These are phyloP conservation scores for Muraenolepis orangiensis DNA, from an alignment of 2,797 vertebrate genomes.

Conservation along the genomic window DNA sequence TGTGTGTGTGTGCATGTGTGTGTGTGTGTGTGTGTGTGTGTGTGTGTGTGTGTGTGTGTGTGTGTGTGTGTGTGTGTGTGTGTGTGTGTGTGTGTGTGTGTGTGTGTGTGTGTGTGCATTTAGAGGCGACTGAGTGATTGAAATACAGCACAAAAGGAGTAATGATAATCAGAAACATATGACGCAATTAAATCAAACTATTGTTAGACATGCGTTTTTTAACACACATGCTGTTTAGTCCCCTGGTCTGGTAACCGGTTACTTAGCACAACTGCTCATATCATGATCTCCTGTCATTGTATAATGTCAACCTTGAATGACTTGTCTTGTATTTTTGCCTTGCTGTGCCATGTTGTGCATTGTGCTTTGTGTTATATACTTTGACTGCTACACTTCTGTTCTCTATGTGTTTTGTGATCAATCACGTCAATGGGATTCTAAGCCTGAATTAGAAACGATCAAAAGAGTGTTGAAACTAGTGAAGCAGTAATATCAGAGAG, in stretches of 20 bases:
- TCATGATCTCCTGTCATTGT: background rate
- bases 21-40: background rate
- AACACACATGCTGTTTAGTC: no score
- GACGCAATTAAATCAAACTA: conserved; percentile 55
- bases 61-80: background rate
- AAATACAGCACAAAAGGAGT: conserved; percentile 60
- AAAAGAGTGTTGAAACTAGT: no score
- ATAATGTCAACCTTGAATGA: background rate
- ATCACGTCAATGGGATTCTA: no score
- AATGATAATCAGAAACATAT: conserved; percentile 54
- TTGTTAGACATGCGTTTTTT: conserved; percentile 8
- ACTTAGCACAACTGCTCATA: background rate
- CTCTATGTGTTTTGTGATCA: no score
- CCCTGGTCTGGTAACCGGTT: background rate
- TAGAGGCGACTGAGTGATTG: conserved; percentile 25
- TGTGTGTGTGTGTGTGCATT: conserved; percentile 16
- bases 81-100: conserved; percentile 16
- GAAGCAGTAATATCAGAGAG: no score
- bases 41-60: conserved; percentile 6
- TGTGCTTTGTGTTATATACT: no score
- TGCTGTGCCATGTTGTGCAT: no score
- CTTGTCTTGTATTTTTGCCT: background rate
- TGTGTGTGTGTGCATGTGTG: background rate
- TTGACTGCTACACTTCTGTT: no score
- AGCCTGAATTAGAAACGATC: no score